Base-by-base conservation (phyloP, 1,140 invertebrate genomes). In the Laupala kohalensis region DNA sequence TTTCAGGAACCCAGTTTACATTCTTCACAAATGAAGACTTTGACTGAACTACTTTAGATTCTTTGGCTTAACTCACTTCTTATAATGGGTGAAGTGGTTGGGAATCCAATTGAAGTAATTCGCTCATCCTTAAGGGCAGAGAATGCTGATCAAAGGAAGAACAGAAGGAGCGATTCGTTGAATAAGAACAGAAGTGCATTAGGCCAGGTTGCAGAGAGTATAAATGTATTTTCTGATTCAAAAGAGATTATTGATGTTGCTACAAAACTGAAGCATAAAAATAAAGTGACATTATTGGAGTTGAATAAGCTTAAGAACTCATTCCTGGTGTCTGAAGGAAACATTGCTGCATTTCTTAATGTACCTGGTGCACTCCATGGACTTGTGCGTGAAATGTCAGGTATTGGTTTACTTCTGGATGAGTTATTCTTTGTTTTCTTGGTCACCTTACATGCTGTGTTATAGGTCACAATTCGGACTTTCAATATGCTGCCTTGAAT, bases 321-420 rank as follows among this genome's bases (percentile, higher is more conserved):
- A 5, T 71, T 83, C 6, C 77, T 82, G 62, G 76, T 81, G 24
- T 78, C 80, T 71, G 71, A 28, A 13, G 76, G 76, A n/a, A 76
- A 81, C 68, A 79, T 80, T 67, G 73, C 77, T 71, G 64, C 80
- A 24, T 78, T 82, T n/a, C 74, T 84, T 25, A 78, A 77, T 67
- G 77, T 77, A 19, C 76, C 80, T 70, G 82, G 82, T 19, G 78
- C 81, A 28, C 74, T 84, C 23, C 77, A 81, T 75, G 80, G 80
- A 0, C 72, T 84, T 15, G 78, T 83, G 6, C 77, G 80, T 73
- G 79, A 83, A 72, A 72, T 83, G 64, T 79, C 80, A 75, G 80
- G 82, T 83, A 76, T 73, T 3, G 67, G 37, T 66, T 66, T 9
- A 68, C 5, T 63, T 71, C 29, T 73, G 63, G 23, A 69, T 69